These are phyloP conservation scores for Meteorus cinctellus DNA, from an alignment of 2,888 invertebrate species.

Conservation along the genomic window DNA sequence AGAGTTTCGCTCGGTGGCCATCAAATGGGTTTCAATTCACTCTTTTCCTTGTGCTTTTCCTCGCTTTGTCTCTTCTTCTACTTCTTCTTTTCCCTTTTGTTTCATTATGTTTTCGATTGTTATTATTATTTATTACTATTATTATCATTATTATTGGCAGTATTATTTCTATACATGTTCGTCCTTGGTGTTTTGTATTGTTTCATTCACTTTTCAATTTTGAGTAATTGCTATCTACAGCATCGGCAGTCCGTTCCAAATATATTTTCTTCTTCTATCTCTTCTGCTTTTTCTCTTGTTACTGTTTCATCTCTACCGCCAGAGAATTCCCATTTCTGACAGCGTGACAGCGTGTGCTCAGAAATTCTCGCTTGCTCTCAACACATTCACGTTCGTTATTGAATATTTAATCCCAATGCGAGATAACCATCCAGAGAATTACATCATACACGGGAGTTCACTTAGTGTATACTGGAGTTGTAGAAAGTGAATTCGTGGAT, in stretches of 20 bases:
- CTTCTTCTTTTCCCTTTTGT: slow-evolving; percentile 9
- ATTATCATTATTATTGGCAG: background rate
- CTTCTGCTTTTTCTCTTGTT: slow-evolving; percentile 36
- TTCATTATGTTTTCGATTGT: background rate
- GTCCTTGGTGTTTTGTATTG: background rate
- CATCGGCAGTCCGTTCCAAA: slow-evolving; percentile 29
- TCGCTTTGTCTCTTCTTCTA: slow-evolving; percentile 22
- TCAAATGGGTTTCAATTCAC: slow-evolving; percentile 63
- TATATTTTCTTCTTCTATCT: slow-evolving; percentile 27
- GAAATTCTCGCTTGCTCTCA: slow-evolving; percentile 18
- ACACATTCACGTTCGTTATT: slow-evolving; percentile 26
- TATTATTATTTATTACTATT: background rate
- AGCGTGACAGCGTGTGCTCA: slow-evolving; percentile 21
- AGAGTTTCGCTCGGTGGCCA: slow-evolving; percentile 60
- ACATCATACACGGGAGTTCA: background rate
- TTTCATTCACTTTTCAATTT: slow-evolving; percentile 12
- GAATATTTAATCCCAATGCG: slow-evolving; percentile 33
- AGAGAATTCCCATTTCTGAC: slow-evolving; percentile 23
- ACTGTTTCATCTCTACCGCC: slow-evolving; percentile 40
- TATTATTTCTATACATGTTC: no score
- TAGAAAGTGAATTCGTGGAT: background rate
- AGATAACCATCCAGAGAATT: slow-evolving; percentile 23
- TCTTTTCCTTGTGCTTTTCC: slow-evolving; percentile 43
- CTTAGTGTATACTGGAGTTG: background rate
- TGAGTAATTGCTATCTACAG: background rate